Conservation (phyloP, 1,140 invertebrate genomes). For the Chlorops oryzae region DNA sequence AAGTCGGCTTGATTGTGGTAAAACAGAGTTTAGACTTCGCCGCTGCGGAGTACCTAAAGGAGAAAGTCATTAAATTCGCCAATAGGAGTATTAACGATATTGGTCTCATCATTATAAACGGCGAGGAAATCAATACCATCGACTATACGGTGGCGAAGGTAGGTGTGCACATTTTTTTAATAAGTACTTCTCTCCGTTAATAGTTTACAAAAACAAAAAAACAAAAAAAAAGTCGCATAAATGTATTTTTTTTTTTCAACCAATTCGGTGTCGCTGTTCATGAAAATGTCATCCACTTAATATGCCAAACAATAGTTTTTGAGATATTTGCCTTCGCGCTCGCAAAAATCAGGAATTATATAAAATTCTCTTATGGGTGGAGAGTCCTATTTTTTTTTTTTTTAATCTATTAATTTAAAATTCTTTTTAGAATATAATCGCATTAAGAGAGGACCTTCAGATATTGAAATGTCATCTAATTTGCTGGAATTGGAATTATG, state of each 20-base stretch:
- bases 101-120: conserved; percentile 55
- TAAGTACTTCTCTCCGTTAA: background rate
- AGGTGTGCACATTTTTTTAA: conserved; percentile 16
- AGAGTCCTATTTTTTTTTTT: no score
- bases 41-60: conserved; percentile 40
- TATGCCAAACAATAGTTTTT: background rate
- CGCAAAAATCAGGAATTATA: no score
- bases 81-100: conserved; percentile 13
- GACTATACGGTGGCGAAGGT: conserved; percentile 61
- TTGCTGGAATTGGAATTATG: conserved; percentile 44
- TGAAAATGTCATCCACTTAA: no score
- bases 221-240: no score
- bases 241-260: background rate
- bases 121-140: conserved; percentile 54
- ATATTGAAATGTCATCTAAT: conserved; percentile 32
- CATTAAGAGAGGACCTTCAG: conserved; percentile 32
- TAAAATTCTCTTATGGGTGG: no score
- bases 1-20: conserved; percentile 23
- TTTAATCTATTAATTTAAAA: conserved; percentile 1
- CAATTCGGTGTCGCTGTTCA: no score
- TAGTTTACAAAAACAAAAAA: no score
- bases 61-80: conserved; percentile 27
- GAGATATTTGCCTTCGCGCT: background rate
- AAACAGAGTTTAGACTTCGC: conserved; percentile 37
- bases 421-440: conserved; percentile 29